Percentiles rank a stretch among this genome's conserved stretches.
phyloP scores from a whole-genome alignment of 2,797 vertebrate genomes.

The Myotis vivesi region DNA sequence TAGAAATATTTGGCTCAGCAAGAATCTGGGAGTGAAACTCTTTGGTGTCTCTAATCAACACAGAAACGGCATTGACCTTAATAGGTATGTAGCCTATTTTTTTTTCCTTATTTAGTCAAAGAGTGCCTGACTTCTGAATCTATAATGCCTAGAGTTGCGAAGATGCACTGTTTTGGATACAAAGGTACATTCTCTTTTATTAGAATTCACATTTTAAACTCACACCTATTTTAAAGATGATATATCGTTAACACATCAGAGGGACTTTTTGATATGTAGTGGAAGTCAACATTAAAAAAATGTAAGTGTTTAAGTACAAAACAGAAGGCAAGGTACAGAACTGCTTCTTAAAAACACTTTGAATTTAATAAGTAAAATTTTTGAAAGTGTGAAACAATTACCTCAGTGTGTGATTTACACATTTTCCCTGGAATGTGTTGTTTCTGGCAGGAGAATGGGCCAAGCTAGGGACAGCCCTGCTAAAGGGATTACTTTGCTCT shows the following conservation, averaged over 20 bases:
- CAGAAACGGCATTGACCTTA: slow-evolving; percentile 35
- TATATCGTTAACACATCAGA: not conserved
- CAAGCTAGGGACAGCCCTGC: not conserved
- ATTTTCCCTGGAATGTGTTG: slow-evolving; percentile 69
- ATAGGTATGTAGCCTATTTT: slow-evolving; percentile 54
- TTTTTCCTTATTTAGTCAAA: slow-evolving; percentile 52
- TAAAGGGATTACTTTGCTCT: slow-evolving; percentile 57
- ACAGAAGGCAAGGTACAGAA: slow-evolving; percentile 38
- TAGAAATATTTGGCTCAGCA: slow-evolving; percentile 56
- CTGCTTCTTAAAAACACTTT: slow-evolving; percentile 41
- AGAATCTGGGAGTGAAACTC: slow-evolving; percentile 52
- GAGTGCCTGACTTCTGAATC: slow-evolving; percentile 45
- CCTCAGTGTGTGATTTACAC: slow-evolving; percentile 52
- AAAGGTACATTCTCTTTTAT: slow-evolving; percentile 32
- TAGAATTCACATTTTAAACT: slow-evolving; percentile 52
- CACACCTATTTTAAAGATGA: slow-evolving; percentile 26
- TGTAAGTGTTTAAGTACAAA: slow-evolving; percentile 32
- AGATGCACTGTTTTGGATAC: slow-evolving; percentile 19
- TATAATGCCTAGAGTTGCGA: slow-evolving; percentile 48
- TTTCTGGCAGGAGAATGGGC: slow-evolving; percentile 51
- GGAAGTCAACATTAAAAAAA: not conserved
- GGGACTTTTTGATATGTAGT: slow-evolving; percentile 6
- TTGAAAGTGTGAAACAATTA: slow-evolving; percentile 70
- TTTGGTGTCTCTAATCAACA: slow-evolving; percentile 65
- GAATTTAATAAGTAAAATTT: slow-evolving; percentile 46